Evolutionary conservation across 2,797 vertebrate species (phyloP).

Genomic region (Enteromius thamalakanensis): DNA sequence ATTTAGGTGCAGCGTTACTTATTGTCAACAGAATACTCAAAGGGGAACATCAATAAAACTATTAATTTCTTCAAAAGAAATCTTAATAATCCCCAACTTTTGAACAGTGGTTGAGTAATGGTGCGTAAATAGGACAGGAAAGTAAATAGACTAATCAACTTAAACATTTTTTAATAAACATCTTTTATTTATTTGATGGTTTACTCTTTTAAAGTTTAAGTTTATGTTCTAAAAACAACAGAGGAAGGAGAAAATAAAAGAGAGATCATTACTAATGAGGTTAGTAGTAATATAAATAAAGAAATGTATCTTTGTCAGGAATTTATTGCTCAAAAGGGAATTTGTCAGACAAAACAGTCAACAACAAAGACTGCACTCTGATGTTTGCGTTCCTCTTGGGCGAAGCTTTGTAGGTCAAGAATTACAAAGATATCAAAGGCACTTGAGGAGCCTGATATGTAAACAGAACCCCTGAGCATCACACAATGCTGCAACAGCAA

Average conservation of each 20-base stretch:
- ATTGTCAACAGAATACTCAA: no score
- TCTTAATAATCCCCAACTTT: neutral
- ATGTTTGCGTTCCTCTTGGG: slow-evolving; percentile 11
- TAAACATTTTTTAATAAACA: no score
- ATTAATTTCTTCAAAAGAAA: neutral
- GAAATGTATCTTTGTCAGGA: neutral
- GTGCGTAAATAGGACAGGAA: neutral
- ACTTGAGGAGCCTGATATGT: neutral
- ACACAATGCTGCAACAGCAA: slow-evolving; percentile 25
- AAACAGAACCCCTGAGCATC: slow-evolving; percentile 25
- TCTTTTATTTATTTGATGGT: neutral
- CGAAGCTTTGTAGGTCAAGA: slow-evolving; percentile 28
- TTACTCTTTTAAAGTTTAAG: neutral
- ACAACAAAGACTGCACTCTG: slow-evolving; percentile 14
- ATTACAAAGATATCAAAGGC: slow-evolving; percentile 30
- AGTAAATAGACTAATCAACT: neutral
- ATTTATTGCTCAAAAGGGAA: slow-evolving; percentile 14
- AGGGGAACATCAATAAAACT: neutral
- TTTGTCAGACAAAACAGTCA: slow-evolving; percentile 22
- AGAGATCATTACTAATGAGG: slow-evolving; percentile 7
- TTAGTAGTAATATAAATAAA: slow-evolving; percentile 2
- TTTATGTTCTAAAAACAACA: neutral
- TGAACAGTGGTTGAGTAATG: neutral
- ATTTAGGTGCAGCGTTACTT: no score
- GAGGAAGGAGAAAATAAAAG: slow-evolving; percentile 4